A percentile compares a stretch with the other conserved stretches of the same genome.
Evolutionary conservation across 2,113 vertebrate genomes (phyloP).

Genomic region (Calidris pygmaea): DNA sequence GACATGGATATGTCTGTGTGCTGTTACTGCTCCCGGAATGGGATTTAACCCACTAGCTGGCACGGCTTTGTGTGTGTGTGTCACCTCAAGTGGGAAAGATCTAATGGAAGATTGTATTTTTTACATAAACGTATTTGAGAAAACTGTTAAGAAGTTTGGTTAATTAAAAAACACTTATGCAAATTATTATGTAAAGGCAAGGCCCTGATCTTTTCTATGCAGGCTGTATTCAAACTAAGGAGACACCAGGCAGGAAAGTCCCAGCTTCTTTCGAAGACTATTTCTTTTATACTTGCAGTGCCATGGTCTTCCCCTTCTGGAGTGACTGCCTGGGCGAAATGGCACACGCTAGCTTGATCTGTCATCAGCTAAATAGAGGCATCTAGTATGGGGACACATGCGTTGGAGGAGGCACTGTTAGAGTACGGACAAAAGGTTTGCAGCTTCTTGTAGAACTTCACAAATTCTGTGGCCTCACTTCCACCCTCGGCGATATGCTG

Average conservation of each 20-base stretch:
- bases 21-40: neutral
- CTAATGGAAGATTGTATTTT: neutral
- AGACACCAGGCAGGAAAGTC: neutral
- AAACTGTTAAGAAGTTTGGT: neutral
- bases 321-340: neutral
- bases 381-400: neutral
- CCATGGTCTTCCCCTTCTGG: neutral
- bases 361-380: neutral
- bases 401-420: neutral
- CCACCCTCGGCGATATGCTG: neutral
- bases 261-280: neutral
- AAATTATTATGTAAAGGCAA: neutral
- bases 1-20: neutral
- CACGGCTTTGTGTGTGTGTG: rapidly evolving
- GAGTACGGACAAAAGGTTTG: neutral
- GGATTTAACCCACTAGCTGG: neutral
- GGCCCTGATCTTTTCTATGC: neutral
- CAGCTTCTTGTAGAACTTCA: neutral
- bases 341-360: neutral
- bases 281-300: neutral
- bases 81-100: neutral
- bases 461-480: neutral
- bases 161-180: neutral
- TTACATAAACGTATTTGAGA: neutral
- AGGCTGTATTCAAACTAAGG: neutral